Base-by-base conservation (phyloP, 35 echinoderm and acorn worm genomes). In the Hemicentrotus pulcherrimus region DNA sequence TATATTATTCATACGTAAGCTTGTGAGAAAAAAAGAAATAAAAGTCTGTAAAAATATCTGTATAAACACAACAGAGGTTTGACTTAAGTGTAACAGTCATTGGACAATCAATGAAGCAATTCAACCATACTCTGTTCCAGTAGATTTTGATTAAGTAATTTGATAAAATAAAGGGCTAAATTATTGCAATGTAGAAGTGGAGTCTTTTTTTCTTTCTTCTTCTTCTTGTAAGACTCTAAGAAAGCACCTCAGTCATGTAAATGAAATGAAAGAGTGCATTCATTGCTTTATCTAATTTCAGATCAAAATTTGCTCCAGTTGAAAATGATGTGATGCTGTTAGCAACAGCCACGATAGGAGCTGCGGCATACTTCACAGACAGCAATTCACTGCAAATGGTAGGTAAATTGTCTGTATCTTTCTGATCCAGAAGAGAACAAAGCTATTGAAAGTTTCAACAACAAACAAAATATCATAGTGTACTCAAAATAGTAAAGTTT, bases 241-340 rank as follows among this genome's bases (percentile, higher is more conserved):
- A 31, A 28, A 87, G 32, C 18, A 9, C n/a, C 32, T 31, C 32
- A 31, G 19, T 35, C 9, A 24, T 30, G 28, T 2, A 14, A 11
- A 35, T 32, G 87, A 32, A 35, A 89, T 41, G 9, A 14, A 35
- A 35, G 32, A 16, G 1, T 35, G 28, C 16, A 5, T 89, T 89
- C 16, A 5, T 89, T 89, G 22, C 14, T 33, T 41, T 32, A 4
- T 93, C 12, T 13, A 19, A 4, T 58, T 58, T 32, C 48, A 93
- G 91, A 47, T 93, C 91, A 28, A 93, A 93, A 58, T 93, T 93
- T 93, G 91, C 46, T 4, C n/a, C 48, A 58, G 91, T 93, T 47
- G 91, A 93, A 58, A 93, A 93, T 58, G 91, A 93, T 47, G 16
- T 50, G 11, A 93, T 93, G 91, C 46, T 93, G 13, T 58, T 93